Conservation (phyloP, 2,888 invertebrate species). For the Tenthredo amoena region DNA sequence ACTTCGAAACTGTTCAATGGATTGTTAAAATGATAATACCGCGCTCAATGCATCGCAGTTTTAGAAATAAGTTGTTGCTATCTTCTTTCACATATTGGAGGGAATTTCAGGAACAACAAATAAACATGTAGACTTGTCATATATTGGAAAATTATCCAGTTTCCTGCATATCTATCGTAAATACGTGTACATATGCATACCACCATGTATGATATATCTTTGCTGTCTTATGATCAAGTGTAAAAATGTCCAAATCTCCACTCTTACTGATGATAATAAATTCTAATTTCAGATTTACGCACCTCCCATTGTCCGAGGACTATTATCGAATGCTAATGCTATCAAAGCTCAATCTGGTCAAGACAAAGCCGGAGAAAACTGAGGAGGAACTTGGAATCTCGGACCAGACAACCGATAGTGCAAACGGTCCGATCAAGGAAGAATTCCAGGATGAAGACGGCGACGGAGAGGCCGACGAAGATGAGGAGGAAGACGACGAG, state of each 20-base stretch:
- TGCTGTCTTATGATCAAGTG: not conserved
- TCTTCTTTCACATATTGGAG: not conserved
- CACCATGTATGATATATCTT: not conserved
- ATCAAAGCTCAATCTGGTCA: constrained; percentile 70
- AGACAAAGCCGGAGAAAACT: constrained; percentile 60
- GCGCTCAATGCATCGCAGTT: not conserved
- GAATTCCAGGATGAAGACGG: constrained; percentile 53
- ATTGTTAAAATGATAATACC: constrained; percentile 20
- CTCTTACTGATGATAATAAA: constrained; percentile 59
- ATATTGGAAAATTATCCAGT: not conserved
- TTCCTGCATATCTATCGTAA: not conserved
- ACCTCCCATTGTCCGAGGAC: constrained; percentile 67
- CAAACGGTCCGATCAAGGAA: constrained; percentile 54
- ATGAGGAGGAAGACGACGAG: constrained; percentile 61
- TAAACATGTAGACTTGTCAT: not conserved
- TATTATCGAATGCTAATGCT: constrained; percentile 71
- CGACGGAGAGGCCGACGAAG: constrained; percentile 61
- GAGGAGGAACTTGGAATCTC: constrained; percentile 8
- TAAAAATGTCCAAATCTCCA: not conserved
- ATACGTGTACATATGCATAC: constrained; percentile 6
- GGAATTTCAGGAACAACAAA: not conserved
- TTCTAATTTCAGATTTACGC: constrained; percentile 72
- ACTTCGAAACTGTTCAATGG: constrained; percentile 6
- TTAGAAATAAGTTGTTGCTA: not conserved
- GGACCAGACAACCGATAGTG: constrained; percentile 34